Evolutionary conservation across 1,140 invertebrate species (phyloP), one percentile per base, ranked within the genome.

Genomic region (Drosophila ironensis): DNA sequence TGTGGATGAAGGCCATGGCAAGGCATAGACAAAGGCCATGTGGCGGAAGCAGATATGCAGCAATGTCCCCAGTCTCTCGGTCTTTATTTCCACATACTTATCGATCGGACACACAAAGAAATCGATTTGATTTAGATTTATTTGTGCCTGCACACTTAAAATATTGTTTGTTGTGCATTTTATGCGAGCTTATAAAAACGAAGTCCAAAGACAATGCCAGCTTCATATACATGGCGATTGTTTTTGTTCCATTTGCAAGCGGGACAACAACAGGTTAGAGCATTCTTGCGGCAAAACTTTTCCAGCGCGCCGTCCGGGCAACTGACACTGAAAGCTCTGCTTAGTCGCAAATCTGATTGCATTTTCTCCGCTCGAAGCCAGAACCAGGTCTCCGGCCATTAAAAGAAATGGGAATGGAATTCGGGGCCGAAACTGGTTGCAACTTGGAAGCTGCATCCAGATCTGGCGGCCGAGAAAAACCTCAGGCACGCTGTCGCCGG

Each of bases 1-100:
- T 37, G 72, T 30, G 51, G 59, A 66, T 64, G 33, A 72, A 72
- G 60, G 52, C 66, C 57, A 52, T 64, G 60, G 52, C 66, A 48
- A 52, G n/a, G 27, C 22, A 37, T 12, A 50, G 57, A 47, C 45
- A 54, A 64, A 61, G 54, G 40, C 57, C 12, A 46, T 16, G n/a
- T 38, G n/a, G n/a, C 59, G 53, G 42, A 63, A 63, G 57, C 17
- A 16, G 11, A 24, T 54, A 1, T 28, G 27, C 19, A 59, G 50
- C 22, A 33, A 17, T 38, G 35, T 20, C 47, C 20, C 44, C 3
- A 17, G 30, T 22, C 30, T 48, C 11, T 9, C 12, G 30, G 4
- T 33, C 30, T 33, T 33, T 33, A 33, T 33, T 33, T 12, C n/a
- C 4, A 33, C 30, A 33, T n/a, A n/a, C n/a, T n/a, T n/a, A n/a